phyloP scores from a whole-genome alignment of 2,113 vertebrate species.

The Cyprinus carpio region DNA sequence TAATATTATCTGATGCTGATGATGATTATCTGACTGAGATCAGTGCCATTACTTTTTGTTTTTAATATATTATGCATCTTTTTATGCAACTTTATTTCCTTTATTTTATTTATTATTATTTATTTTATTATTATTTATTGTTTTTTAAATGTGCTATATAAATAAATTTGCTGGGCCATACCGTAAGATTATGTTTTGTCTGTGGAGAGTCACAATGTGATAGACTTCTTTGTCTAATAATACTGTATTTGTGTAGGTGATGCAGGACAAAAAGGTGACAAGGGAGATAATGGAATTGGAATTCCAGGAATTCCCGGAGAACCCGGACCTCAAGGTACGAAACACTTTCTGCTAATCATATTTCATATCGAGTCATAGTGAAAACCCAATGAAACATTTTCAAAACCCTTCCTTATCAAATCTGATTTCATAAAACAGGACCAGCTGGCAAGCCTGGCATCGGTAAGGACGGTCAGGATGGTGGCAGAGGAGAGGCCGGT shows the following conservation, averaged over 20 bases:
- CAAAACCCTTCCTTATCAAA: background rate
- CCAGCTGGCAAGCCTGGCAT: constrained; percentile 69
- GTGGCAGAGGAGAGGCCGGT: constrained; percentile 71
- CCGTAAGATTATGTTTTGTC: no score
- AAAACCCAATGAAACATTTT: background rate
- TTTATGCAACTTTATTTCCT: no score
- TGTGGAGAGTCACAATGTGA: background rate
- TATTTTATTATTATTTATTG: background rate
- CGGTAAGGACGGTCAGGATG: constrained; percentile 74
- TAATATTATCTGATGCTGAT: background rate
- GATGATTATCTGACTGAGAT: background rate
- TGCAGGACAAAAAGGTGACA: constrained; percentile 69
- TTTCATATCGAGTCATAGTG: background rate
- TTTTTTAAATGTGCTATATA: background rate
- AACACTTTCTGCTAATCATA: background rate
- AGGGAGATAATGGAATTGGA: constrained; percentile 75
- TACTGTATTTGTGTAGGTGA: constrained; percentile 65
- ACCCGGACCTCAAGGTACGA: constrained; percentile 73
- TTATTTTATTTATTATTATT: no score
- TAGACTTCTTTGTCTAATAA: background rate
- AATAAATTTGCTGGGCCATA: background rate
- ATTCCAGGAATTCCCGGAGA: constrained; percentile 72
- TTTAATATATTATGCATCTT: no score
- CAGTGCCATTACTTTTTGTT: no score
- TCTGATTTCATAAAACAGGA: constrained; percentile 59